phyloP scores from a whole-genome alignment of 2,113 vertebrate genomes.

The Cettia cetti region DNA sequence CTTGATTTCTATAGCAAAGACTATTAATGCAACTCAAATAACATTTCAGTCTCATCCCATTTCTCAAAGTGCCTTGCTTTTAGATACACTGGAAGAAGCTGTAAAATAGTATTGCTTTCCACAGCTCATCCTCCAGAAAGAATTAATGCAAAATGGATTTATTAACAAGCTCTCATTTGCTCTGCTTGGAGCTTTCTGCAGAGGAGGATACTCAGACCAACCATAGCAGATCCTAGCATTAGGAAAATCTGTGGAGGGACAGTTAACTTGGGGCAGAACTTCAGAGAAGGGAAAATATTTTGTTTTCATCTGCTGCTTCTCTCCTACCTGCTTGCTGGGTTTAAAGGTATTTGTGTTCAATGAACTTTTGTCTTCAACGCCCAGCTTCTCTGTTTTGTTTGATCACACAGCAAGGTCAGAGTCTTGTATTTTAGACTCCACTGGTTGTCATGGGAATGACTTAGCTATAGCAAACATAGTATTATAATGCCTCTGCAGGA shows the following conservation, averaged over 20 bases:
- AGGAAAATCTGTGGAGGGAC: neutral
- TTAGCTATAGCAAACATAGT: neutral
- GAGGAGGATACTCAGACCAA: neutral
- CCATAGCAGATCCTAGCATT: neutral
- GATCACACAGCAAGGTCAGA: slow-evolving; percentile 15
- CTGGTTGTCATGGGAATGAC: slow-evolving; percentile 62
- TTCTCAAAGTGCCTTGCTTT: neutral
- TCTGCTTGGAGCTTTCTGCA: neutral
- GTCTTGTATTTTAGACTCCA: slow-evolving; percentile 16
- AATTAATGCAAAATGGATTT: neutral
- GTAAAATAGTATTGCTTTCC: neutral
- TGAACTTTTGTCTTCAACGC: neutral
- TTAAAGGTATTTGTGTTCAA: neutral
- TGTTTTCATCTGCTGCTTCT: neutral
- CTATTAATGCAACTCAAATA: neutral
- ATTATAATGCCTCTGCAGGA: slow-evolving; percentile 47
- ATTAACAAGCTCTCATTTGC: neutral
- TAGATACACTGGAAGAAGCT: neutral
- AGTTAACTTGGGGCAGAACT: neutral
- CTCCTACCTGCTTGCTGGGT: neutral
- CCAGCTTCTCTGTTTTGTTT: neutral
- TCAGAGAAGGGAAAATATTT: neutral
- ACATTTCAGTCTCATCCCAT: neutral
- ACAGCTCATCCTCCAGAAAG: neutral
- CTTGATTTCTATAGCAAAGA: neutral